Conservation (phyloP, 2,888 invertebrate genomes). For the Blera fallax region DNA sequence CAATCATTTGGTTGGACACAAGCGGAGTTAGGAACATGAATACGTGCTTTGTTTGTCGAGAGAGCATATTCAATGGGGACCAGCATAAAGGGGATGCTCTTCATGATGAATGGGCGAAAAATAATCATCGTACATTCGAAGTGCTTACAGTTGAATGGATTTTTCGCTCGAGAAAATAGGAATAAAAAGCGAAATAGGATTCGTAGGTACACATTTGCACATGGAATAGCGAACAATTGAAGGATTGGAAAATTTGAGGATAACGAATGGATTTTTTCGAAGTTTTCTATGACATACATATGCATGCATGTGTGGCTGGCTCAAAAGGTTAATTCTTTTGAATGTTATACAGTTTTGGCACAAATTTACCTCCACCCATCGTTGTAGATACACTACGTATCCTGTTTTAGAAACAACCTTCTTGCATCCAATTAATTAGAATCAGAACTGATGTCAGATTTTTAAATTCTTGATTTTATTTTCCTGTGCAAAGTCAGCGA, state of each 20-base stretch:
- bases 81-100: constrained; percentile 42
- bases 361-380: not conserved
- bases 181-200: constrained; percentile 39
- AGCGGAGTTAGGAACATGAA: not conserved
- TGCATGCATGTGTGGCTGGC: not conserved
- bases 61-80: constrained; percentile 18
- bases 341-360: not conserved
- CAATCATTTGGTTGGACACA: constrained; percentile 34
- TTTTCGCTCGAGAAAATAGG: constrained; percentile 43
- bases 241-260: constrained; percentile 20
- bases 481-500: too few species aligned
- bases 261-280: not conserved
- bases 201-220: constrained; percentile 40
- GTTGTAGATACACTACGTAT: too few species aligned
- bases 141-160: constrained; percentile 62
- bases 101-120: constrained; percentile 54
- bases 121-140: constrained; percentile 58
- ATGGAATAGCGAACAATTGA: constrained; percentile 23
- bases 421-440: too few species aligned
- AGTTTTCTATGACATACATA: not conserved
- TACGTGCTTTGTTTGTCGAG: constrained; percentile 51
- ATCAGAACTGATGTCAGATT: too few species aligned
- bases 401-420: too few species aligned
- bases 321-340: not conserved
- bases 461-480: too few species aligned